These are phyloP conservation scores for Chelonoidis abingdonii DNA, from an alignment of 2,113 vertebrate genomes.

Conservation along the genomic window DNA sequence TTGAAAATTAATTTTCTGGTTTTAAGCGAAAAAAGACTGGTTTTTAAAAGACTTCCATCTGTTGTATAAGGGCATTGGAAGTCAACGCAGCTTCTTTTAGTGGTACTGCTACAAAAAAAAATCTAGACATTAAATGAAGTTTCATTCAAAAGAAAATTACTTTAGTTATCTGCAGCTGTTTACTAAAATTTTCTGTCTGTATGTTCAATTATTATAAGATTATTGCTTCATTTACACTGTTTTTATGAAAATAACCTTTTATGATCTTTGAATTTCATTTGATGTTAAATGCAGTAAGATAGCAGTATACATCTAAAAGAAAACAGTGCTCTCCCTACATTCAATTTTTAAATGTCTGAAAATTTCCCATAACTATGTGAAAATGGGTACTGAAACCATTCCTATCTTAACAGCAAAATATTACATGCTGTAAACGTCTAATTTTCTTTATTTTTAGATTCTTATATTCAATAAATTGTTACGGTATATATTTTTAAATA, in stretches of 20 bases:
- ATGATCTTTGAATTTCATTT: conserved; percentile 33
- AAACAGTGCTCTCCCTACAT: conserved; percentile 17
- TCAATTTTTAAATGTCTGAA: conserved; percentile 38
- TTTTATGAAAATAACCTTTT: conserved; percentile 50
- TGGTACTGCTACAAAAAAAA: conserved; percentile 36
- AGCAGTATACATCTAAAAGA: conserved; percentile 41
- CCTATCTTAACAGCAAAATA: conserved; percentile 10
- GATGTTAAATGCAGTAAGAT: conserved; percentile 37
- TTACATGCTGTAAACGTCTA: not conserved
- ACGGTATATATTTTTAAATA: not conserved
- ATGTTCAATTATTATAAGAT: conserved; percentile 59
- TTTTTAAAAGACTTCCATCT: conserved; percentile 52
- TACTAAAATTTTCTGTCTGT: conserved; percentile 2
- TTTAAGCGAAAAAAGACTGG: conserved; percentile 57
- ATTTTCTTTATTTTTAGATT: not conserved
- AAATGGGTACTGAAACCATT: conserved; percentile 10
- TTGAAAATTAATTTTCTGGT: conserved; percentile 45
- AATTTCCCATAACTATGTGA: conserved; percentile 34
- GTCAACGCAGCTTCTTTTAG: conserved; percentile 45
- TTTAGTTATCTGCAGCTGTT: conserved; percentile 55
- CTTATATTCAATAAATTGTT: not conserved
- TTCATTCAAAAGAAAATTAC: conserved; percentile 64
- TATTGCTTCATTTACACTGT: conserved; percentile 42
- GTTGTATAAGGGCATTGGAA: conserved; percentile 54
- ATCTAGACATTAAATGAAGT: not conserved